Percentiles rank a stretch among this genome's conserved stretches.
Evolutionary conservation across 2,113 vertebrate species (phyloP).

Genomic region (Tupaia chinensis): DNA sequence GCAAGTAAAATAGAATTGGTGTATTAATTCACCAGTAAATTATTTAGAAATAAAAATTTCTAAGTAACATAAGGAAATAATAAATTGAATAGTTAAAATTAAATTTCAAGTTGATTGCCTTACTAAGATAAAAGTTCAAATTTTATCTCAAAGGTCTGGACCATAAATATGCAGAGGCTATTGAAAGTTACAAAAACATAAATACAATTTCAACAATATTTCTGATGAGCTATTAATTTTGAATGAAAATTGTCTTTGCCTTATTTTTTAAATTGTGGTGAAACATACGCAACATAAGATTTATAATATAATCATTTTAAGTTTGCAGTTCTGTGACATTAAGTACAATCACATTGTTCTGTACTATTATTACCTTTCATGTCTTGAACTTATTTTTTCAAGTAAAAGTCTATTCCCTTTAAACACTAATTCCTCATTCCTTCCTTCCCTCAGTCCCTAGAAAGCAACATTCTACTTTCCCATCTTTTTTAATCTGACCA

Average conservation of each 20-base stretch:
- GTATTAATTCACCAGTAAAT: neutral
- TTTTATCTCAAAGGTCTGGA: neutral
- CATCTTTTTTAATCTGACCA: neutral
- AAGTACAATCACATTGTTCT: neutral
- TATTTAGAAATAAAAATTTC: neutral
- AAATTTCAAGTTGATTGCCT: neutral
- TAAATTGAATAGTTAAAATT: neutral
- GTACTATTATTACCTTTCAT: neutral
- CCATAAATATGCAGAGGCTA: neutral
- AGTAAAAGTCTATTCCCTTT: neutral
- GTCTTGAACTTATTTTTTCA: neutral
- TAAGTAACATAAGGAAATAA: neutral
- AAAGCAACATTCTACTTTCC: neutral
- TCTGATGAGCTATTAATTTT: neutral
- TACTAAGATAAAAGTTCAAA: neutral
- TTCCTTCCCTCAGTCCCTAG: accelerated
- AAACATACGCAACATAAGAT: neutral
- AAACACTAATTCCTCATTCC: neutral
- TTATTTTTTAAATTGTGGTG: neutral
- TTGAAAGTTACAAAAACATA: neutral
- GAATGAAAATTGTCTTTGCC: neutral
- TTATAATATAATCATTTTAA: neutral
- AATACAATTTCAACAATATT: neutral
- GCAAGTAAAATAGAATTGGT: neutral
- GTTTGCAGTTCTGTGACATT: neutral